A percentile compares a stretch with the other conserved stretches of the same genome.
Evolutionary conservation across 2,888 invertebrate species (phyloP).

Genomic region (Odontothrips loti): DNA sequence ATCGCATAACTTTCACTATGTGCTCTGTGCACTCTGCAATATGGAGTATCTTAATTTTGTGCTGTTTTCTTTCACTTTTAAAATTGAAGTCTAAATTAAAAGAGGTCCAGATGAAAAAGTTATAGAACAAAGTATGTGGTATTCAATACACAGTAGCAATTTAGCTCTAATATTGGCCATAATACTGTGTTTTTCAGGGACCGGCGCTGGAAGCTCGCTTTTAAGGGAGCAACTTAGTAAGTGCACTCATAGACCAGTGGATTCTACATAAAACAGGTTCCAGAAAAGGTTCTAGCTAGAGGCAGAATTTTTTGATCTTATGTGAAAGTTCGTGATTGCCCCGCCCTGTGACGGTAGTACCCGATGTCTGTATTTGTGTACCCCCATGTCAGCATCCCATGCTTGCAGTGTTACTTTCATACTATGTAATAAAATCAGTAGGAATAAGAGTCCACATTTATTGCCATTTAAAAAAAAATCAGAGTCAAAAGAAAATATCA

Average conservation of each 20-base stretch:
- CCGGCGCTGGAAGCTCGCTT: constrained; percentile 8
- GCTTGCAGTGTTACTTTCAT: neutral
- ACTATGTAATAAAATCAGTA: neutral
- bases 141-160: neutral
- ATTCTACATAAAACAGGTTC: neutral
- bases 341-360: neutral
- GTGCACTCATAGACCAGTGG: neutral
- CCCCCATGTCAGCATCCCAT: neutral
- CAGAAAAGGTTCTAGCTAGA: neutral
- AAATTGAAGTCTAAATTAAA: neutral
- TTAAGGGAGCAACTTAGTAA: constrained; percentile 20
- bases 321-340: neutral
- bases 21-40: neutral
- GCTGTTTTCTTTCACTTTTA: neutral
- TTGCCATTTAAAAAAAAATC: neutral
- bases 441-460: neutral
- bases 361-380: neutral
- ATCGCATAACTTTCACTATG: neutral
- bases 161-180: constrained; percentile 21
- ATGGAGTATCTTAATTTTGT: neutral
- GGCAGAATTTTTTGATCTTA: neutral
- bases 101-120: neutral
- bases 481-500: neutral
- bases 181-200: constrained; percentile 16
- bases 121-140: neutral